Percentiles rank a stretch among this genome's conserved stretches.
Conservation (phyloP, 2,797 vertebrate species). For the Staurois parvus region DNA sequence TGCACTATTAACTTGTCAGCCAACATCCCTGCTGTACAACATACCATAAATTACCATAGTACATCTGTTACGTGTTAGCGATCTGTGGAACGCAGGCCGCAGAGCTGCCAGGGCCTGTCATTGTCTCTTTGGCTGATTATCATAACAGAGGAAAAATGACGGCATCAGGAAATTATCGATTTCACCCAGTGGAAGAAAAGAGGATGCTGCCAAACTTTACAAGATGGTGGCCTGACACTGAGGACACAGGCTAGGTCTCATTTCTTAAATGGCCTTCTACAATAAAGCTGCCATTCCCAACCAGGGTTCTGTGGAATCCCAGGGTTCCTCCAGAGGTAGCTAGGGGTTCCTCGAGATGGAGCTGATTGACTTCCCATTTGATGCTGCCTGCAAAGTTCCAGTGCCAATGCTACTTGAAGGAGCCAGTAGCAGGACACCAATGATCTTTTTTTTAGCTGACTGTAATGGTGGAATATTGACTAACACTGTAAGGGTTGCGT, state of each 20-base stretch:
- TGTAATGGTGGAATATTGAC: too few species aligned
- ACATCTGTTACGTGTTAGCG: conserved; percentile 54
- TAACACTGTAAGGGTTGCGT: too few species aligned
- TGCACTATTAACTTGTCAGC: conserved; percentile 38
- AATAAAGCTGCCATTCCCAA: too few species aligned
- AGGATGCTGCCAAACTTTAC: not conserved
- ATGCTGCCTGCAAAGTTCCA: too few species aligned
- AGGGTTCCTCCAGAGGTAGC: too few species aligned
- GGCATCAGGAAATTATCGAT: conserved; percentile 47
- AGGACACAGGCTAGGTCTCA: not conserved
- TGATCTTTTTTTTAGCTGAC: too few species aligned
- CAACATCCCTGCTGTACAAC: conserved; percentile 21
- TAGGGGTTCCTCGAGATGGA: too few species aligned
- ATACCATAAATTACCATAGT: conserved; percentile 44
- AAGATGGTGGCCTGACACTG: not conserved
- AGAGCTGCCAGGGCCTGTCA: conserved; percentile 13
- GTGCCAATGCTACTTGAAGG: too few species aligned
- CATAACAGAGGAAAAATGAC: conserved; percentile 30
- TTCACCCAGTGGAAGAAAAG: conserved; percentile 15
- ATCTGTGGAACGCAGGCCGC: conserved; percentile 21
- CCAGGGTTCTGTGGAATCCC: too few species aligned
- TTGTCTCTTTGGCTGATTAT: conserved; percentile 32
- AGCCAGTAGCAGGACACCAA: too few species aligned
- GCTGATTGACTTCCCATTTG: too few species aligned
- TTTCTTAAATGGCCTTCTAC: not conserved